Base-by-base conservation (phyloP, 53 echinoderm and acorn worm genomes). In the Actinopyga echinites region DNA sequence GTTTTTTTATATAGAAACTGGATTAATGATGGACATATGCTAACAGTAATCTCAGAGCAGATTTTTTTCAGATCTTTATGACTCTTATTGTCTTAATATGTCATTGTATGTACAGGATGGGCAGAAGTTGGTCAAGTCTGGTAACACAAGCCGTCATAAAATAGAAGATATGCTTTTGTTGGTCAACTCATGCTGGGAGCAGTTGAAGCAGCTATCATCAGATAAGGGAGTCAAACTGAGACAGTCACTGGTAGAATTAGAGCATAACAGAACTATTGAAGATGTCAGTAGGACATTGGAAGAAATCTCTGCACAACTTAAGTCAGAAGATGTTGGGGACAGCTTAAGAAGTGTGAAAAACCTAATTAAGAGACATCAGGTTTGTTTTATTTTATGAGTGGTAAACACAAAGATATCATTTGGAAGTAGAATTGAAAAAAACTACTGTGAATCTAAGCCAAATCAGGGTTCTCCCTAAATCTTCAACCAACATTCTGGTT, bases 331-430 rank as follows among this genome's bases (percentile, higher is more conserved):
- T 86, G 75, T 90, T 4, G 97, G 97, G 7, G 87, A 92, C 19
- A 90, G 92, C 56, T 87, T 94, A 6, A 79, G 91, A 52, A 90
- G 93, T 44, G 97, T 92, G 40, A 96, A 92, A 54, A 86, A 83
- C 26, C 77, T 96, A 30, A 83, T 90, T 1, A 96, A 96, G 79
- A 94, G 80, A 25, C 97, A 96, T 45, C 93, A 96, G 85, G 93
- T 94, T 65, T 56, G 53, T 49, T 12, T 29, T 20, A 44, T 49
- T 49, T 49, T n/a, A n/a, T n/a, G n/a, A n/a, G n/a, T n/a, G n/a
- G n/a, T n/a, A n/a, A n/a, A n/a, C n/a, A n/a, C n/a, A n/a, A n/a
- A n/a, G n/a, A n/a, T n/a, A n/a, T n/a, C n/a, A n/a, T n/a, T n/a
- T n/a, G n/a, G n/a, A n/a, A n/a, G n/a, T n/a, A n/a, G n/a, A n/a